These are phyloP conservation scores for Platypus cylindrus DNA, from an alignment of 2,888 invertebrate species.

Conservation along the genomic window DNA sequence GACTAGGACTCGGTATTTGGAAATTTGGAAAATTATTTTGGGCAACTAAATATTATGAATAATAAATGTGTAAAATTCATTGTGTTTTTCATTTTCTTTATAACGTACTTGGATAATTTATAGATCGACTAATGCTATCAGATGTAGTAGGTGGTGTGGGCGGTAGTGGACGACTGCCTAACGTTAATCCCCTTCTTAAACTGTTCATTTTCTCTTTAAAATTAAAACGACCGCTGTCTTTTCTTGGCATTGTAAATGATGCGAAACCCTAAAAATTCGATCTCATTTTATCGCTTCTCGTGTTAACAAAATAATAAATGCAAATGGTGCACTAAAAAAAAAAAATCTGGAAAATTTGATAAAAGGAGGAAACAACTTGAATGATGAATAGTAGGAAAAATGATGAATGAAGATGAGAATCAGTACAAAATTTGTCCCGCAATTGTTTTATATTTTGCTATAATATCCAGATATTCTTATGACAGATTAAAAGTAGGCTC, in stretches of 20 bases:
- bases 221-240: constrained; percentile 27
- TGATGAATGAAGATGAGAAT: too few relatives aligned
- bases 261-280: constrained; percentile 26
- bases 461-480: too few relatives aligned
- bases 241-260: constrained; percentile 25
- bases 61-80: neutral
- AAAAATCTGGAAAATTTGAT: too few relatives aligned
- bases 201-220: constrained; percentile 39
- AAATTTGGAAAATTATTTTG: constrained; percentile 13
- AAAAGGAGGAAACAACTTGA: too few relatives aligned
- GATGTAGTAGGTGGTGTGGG: constrained; percentile 35
- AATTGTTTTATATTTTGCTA: too few relatives aligned
- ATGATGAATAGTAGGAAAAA: too few relatives aligned
- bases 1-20: constrained; percentile 28
- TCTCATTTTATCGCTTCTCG: constrained; percentile 29
- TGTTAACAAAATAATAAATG: too few relatives aligned
- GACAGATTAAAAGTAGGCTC: too few relatives aligned
- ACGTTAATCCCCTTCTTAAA: constrained; percentile 30
- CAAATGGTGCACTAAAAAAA: too few relatives aligned
- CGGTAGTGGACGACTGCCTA: constrained; percentile 42
- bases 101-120: constrained; percentile 20
- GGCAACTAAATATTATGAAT: constrained; percentile 5
- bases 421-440: too few relatives aligned
- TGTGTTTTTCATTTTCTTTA: neutral
- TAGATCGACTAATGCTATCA: constrained; percentile 12